A percentile compares a stretch with the other conserved stretches of the same genome.
Evolutionary conservation across 2,888 invertebrate species (phyloP).

Genomic region (Eupithecia dodoneata): DNA sequence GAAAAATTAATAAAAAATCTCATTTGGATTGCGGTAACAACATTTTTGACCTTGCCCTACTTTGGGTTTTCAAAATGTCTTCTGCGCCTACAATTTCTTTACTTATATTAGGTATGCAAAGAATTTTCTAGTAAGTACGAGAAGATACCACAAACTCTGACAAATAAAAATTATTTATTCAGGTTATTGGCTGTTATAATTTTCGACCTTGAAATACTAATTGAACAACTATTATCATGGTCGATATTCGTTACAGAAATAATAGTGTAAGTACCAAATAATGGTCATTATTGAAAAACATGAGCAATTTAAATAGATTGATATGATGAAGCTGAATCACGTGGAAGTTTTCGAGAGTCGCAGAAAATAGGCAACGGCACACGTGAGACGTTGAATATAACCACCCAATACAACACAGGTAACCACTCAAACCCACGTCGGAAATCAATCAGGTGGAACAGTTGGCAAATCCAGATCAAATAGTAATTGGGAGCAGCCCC

Average conservation of each 20-base stretch:
- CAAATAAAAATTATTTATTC: not conserved
- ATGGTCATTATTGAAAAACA: not conserved
- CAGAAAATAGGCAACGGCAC: not conserved
- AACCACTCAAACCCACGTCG: not conserved
- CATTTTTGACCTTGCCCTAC: slow-evolving; percentile 23
- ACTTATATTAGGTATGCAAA: not conserved
- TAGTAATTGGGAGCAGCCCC: slow-evolving; percentile 10
- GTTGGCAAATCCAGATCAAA: slow-evolving; percentile 11
- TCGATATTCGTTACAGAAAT: not conserved
- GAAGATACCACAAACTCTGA: not conserved
- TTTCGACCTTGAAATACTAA: not conserved
- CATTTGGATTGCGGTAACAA: slow-evolving; percentile 32
- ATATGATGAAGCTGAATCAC: not conserved
- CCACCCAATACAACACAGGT: not conserved
- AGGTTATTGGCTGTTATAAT: not conserved
- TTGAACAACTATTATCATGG: not conserved
- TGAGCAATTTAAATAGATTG: not conserved
- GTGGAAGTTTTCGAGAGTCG: not conserved
- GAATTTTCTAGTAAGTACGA: not conserved
- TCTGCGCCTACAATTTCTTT: not conserved
- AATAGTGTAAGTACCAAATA: no score
- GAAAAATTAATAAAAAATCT: slow-evolving; percentile 30
- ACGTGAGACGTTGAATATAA: not conserved
- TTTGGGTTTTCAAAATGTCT: slow-evolving; percentile 3
- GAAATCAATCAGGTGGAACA: not conserved